A percentile compares a stretch with the other conserved stretches of the same genome.
phyloP scores from a whole-genome alignment of 1,140 invertebrate species.

The Trichomalopsis sarcophagae region DNA sequence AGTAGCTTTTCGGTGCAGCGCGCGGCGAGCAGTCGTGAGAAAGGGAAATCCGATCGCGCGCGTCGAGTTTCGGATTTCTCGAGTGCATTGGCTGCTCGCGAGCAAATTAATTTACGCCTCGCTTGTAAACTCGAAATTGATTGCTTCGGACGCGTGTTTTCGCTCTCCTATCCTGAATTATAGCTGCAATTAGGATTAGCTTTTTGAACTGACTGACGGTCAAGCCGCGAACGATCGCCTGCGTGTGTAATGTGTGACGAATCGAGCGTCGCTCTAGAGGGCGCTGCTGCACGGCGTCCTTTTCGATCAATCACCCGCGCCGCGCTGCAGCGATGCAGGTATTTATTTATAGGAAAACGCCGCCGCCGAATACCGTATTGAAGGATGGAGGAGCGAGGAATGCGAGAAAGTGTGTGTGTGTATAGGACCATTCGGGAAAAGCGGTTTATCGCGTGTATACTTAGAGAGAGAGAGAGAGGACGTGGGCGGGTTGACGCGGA shows the following conservation, averaged over 20 bases:
- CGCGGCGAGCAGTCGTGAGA: neutral
- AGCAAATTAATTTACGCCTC: constrained; percentile 31
- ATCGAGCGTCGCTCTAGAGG: neutral
- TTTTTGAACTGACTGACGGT: neutral
- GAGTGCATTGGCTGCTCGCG: neutral
- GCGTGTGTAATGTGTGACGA: neutral
- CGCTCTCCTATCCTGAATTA: neutral
- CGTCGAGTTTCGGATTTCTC: constrained; percentile 17
- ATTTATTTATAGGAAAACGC: constrained; percentile 65
- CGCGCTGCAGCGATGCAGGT: constrained; percentile 46
- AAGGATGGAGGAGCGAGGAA: neutral
- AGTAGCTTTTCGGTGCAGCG: constrained; percentile 27
- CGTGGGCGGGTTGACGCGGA: neutral
- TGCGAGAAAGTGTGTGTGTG: neutral
- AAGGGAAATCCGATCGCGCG: constrained; percentile 20
- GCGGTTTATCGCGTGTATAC: constrained; percentile 8
- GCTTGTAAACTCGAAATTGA: constrained; percentile 3
- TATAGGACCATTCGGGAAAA: neutral
- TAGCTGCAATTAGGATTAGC: neutral
- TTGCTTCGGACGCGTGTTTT: constrained; percentile 4
- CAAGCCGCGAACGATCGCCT: neutral
- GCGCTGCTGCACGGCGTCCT: neutral
- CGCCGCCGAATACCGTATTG: constrained; percentile 4
- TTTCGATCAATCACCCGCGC: constrained; percentile 63
- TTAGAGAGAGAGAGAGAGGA: neutral